Evolutionary conservation across 2,113 vertebrate species (phyloP).

Genomic region (Planiliza haematocheilus): DNA sequence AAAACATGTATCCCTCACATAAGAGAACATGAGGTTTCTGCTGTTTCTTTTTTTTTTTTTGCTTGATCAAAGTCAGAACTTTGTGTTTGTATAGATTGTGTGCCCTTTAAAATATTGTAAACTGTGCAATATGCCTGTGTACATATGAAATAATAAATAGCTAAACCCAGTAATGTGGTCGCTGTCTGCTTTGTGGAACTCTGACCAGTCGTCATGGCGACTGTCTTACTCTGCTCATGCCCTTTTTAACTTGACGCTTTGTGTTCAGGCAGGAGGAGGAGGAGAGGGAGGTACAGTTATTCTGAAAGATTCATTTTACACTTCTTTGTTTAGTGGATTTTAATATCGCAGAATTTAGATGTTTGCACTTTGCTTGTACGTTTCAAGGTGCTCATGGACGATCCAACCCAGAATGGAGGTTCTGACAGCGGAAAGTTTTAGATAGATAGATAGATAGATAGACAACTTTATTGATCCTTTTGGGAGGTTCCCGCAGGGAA

Average conservation of each 20-base stretch:
- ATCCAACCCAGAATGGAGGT: slow-evolving; percentile 10
- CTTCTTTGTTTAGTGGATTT: no score
- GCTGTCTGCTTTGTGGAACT: neutral
- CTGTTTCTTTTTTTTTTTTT: slow-evolving; percentile 21
- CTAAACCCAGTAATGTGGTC: neutral
- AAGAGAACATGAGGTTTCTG: slow-evolving; percentile 26
- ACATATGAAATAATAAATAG: slow-evolving; percentile 70
- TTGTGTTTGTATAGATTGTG: slow-evolving; percentile 52
- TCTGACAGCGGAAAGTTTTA: slow-evolving; percentile 13
- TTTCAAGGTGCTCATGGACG: slow-evolving; percentile 16
- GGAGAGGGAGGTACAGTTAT: neutral
- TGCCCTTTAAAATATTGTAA: slow-evolving; percentile 54
- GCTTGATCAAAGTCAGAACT: slow-evolving; percentile 44
- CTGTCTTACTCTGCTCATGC: neutral
- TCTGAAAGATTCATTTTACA: neutral
- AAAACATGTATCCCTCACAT: slow-evolving; percentile 61
- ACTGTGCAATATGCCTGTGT: slow-evolving; percentile 74
- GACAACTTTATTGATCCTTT: no score
- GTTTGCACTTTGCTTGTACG: no score
- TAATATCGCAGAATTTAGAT: no score
- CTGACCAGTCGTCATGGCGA: slow-evolving; percentile 5
- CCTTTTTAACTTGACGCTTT: no score
- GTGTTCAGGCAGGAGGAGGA: neutral
- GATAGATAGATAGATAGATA: no score
- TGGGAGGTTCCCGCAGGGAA: no score